Evolutionary conservation across 2,888 invertebrate species (phyloP).

Genomic region (Spodoptera picta): DNA sequence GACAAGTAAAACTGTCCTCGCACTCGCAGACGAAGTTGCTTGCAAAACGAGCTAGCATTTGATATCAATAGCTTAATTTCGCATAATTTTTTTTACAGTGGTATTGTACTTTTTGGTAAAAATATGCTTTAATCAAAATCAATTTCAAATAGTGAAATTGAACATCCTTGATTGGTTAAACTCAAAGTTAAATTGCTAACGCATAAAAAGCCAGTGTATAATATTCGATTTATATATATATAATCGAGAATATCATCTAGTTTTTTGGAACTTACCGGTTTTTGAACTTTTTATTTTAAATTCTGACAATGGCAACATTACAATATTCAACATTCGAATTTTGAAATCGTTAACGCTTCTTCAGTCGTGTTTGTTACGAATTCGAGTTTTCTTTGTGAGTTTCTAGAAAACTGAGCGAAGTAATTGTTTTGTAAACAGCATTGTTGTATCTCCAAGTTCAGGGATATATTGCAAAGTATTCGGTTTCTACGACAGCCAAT

Average conservation of each 20-base stretch:
- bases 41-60: too few species aligned
- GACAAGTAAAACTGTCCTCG: too few species aligned
- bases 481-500: constrained; percentile 10
- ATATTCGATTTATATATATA: not conserved
- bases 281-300: not conserved
- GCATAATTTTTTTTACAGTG: too few species aligned
- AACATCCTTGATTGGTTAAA: too few species aligned
- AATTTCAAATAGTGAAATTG: too few species aligned
- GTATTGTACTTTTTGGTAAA: too few species aligned
- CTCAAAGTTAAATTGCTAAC: too few species aligned
- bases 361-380: constrained; percentile 41
- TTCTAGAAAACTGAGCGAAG: constrained; percentile 36
- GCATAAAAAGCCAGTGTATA: too few species aligned
- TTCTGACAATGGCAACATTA: constrained; percentile 58
- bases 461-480: constrained; percentile 13
- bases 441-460: not conserved
- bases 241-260: constrained; percentile 12
- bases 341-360: constrained; percentile 76
- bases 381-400: constrained; percentile 50
- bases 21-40: too few species aligned
- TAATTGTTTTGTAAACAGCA: constrained; percentile 16
- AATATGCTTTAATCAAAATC: too few species aligned
- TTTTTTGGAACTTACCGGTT: constrained; percentile 9
- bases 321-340: constrained; percentile 66
- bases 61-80: too few species aligned